These are phyloP conservation scores for Ashinkailepas kermadecensis DNA, from an alignment of 2,888 invertebrate genomes.

Conservation along the genomic window DNA sequence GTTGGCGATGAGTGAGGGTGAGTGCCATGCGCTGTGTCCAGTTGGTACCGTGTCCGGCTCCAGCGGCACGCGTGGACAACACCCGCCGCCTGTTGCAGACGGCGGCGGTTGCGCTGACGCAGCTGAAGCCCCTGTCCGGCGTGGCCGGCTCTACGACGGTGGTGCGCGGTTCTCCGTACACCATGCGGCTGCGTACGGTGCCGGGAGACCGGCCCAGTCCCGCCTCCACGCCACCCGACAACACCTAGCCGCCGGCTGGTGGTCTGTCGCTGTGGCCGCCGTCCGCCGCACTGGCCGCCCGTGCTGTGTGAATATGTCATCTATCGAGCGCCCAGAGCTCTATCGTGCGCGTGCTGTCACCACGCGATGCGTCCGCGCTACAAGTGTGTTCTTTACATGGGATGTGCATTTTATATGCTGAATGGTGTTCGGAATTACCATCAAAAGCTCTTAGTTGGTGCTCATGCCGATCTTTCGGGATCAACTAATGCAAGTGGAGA, in stretches of 20 bases:
- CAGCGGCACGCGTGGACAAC: no score
- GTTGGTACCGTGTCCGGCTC: no score
- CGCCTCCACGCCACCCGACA: background rate
- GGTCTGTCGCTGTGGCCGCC: background rate
- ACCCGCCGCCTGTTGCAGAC: background rate
- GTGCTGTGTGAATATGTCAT: background rate
- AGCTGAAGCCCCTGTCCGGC: background rate
- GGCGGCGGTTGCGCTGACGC: background rate
- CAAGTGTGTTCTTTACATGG: background rate
- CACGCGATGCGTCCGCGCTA: background rate
- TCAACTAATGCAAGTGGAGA: no score
- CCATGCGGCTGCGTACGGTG: constrained; percentile 10
- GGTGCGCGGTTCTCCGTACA: background rate
- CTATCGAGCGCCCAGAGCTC: background rate
- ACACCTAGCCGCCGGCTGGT: no score
- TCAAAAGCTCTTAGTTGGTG: background rate
- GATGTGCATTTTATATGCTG: no score
- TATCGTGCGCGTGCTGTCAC: background rate
- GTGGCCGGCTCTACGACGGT: background rate
- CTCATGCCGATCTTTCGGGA: background rate
- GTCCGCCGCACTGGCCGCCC: background rate
- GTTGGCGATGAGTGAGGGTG: no score
- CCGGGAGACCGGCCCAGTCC: background rate
- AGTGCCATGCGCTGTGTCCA: no score
- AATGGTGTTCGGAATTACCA: background rate